Percentiles rank a stretch among this genome's conserved stretches.
These are phyloP conservation scores for Pterocles burchelli DNA, from an alignment of 2,113 vertebrate genomes.

Conservation along the genomic window DNA sequence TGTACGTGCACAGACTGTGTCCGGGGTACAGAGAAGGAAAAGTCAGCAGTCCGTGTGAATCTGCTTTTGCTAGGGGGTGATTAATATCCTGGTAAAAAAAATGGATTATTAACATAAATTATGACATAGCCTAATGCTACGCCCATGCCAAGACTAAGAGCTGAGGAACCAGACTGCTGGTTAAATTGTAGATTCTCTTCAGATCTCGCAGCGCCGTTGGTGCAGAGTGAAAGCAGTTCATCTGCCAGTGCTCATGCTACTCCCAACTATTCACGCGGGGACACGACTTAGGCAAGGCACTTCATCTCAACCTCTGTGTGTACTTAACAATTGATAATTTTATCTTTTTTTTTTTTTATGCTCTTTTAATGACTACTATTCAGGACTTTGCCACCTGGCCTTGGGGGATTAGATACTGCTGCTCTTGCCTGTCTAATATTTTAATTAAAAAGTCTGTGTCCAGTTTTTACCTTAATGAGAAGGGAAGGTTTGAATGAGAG, in stretches of 20 bases:
- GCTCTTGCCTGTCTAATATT: not conserved
- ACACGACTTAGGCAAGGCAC: not conserved
- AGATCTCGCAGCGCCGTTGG: not conserved
- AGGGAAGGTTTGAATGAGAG: not conserved
- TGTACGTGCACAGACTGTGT: not conserved
- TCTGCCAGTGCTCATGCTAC: not conserved
- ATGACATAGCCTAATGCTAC: not conserved
- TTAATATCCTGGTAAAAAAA: not conserved
- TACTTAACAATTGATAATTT: not conserved
- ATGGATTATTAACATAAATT: not conserved
- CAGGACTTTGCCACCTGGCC: not conserved
- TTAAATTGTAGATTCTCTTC: not conserved
- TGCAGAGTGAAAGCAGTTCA: not conserved
- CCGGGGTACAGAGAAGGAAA: not conserved
- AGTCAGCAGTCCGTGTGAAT: not conserved
- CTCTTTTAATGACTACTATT: not conserved
- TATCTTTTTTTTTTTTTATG: not conserved
- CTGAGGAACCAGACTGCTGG: not conserved
- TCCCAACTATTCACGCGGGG: accelerated
- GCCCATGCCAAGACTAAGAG: not conserved
- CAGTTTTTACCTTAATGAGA: not conserved
- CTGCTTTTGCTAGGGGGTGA: not conserved
- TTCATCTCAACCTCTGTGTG: not conserved
- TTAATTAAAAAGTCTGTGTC: not conserved
- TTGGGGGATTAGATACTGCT: not conserved